phyloP scores from a whole-genome alignment of 2,113 vertebrate species.

The Coptodon rendalli region DNA sequence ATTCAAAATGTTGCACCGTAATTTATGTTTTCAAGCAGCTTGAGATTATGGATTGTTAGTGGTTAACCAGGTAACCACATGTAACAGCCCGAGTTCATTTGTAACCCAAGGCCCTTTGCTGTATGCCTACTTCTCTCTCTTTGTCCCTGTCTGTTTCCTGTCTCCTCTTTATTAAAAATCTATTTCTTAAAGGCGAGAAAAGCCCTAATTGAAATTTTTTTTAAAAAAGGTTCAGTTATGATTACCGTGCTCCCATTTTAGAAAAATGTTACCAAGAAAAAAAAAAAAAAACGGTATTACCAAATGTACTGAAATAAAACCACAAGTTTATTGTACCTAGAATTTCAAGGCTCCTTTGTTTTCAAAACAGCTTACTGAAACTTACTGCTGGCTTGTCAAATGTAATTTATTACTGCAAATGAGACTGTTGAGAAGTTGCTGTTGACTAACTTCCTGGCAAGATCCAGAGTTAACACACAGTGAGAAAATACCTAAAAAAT shows the following conservation, averaged over 20 bases:
- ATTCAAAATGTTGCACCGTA: neutral
- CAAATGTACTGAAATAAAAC: neutral
- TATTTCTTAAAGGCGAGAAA: neutral
- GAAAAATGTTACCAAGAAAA: neutral
- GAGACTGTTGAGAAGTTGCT: neutral
- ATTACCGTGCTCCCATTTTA: neutral
- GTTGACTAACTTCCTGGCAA: neutral
- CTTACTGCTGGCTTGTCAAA: neutral
- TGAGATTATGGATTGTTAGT: neutral
- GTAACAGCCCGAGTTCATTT: neutral
- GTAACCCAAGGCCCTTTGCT: neutral
- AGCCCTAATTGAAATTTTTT: neutral
- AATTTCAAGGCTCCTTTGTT: neutral
- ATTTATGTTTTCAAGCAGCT: neutral
- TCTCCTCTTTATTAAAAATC: neutral
- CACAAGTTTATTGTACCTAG: neutral
- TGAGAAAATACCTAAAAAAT: neutral
- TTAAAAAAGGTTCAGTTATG: neutral
- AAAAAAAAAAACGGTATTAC: rapidly evolving
- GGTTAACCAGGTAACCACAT: neutral
- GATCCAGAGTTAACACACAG: neutral
- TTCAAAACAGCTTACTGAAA: neutral
- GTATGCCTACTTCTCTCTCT: neutral
- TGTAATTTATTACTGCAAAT: neutral
- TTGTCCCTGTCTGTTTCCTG: neutral